Conservation (phyloP, 2,888 invertebrate species). For the Pogonocherus hispidulus region DNA sequence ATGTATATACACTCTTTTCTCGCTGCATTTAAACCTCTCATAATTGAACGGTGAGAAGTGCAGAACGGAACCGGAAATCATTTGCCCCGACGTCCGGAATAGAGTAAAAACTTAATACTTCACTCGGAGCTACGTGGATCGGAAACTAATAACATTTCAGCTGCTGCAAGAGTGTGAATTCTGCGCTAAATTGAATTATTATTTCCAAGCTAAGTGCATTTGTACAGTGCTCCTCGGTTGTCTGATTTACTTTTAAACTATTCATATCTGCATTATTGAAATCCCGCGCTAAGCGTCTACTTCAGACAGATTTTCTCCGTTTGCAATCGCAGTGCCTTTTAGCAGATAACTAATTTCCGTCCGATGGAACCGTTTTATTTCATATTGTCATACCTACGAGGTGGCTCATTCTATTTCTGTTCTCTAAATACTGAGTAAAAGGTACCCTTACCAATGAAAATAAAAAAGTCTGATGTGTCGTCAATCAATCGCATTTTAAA, state of each 20-base stretch:
- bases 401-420: too few relatives aligned
- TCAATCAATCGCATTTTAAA: too few relatives aligned
- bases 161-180: neutral
- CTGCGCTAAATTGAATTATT: conserved; percentile 4
- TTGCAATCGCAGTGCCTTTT: neutral
- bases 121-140: neutral
- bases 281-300: neutral
- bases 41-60: neutral
- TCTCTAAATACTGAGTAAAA: too few relatives aligned
- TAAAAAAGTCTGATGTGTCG: too few relatives aligned
- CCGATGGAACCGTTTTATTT: neutral
- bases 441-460: too few relatives aligned
- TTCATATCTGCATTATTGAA: conserved; percentile 4
- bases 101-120: conserved; percentile 4
- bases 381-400: too few relatives aligned
- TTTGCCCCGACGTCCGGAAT: neutral
- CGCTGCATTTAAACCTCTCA: neutral
- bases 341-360: neutral
- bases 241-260: conserved; percentile 6
- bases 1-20: neutral
- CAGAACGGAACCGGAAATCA: conserved; percentile 1
- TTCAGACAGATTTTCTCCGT: neutral
- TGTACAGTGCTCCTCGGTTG: conserved; percentile 1
- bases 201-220: conserved; percentile 2
- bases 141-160: conserved; percentile 3